Conservation (phyloP, 1,140 invertebrate species). For the Agraylea sexmaculata region DNA sequence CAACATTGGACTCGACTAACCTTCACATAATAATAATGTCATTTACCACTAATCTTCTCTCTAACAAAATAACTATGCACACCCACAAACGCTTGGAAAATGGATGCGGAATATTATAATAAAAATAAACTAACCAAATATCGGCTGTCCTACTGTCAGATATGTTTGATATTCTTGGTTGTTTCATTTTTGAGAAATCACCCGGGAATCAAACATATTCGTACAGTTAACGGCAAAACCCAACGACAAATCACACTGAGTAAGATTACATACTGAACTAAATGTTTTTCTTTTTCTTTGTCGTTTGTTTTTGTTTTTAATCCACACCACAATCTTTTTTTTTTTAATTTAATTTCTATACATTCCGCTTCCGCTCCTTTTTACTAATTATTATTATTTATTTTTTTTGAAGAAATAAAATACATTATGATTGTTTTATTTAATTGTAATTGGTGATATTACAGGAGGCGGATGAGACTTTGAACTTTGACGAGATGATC, state of each 20-base stretch:
- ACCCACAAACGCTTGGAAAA: too few relatives aligned
- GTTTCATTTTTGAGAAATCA: conserved; percentile 59
- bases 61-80: too few relatives aligned
- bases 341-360: neutral
- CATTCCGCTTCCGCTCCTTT: too few relatives aligned
- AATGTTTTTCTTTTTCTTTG: neutral
- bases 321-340: neutral
- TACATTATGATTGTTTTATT: neutral
- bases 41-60: too few relatives aligned
- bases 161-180: conserved; percentile 99
- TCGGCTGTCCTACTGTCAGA: conserved; percentile 74
- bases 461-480: conserved; percentile 81
- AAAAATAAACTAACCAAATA: too few relatives aligned
- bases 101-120: too few relatives aligned
- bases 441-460: too few relatives aligned
- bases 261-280: neutral
- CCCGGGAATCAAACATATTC: conserved; percentile 99
- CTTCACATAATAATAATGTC: too few relatives aligned
- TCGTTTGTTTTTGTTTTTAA: neutral
- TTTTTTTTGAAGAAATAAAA: neutral
- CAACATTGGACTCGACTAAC: too few relatives aligned
- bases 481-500: conserved; percentile 99
- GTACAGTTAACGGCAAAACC: conserved; percentile 45
- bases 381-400: neutral
- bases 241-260: neutral